Evolutionary conservation across 2,888 invertebrate genomes (phyloP).

Genomic region (Hypena proboscidalis): DNA sequence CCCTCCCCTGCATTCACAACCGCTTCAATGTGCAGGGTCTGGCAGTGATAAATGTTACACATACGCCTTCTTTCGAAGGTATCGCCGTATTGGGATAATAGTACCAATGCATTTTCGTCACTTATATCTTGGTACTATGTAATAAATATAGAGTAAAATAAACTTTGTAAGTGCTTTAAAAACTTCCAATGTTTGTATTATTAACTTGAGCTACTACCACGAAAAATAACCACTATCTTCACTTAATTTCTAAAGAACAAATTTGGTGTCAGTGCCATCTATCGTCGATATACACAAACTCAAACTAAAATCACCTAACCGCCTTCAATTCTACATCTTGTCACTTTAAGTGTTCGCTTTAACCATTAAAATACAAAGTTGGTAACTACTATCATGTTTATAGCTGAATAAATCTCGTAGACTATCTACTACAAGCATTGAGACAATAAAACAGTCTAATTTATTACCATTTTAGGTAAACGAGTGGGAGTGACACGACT

Average conservation of each 20-base stretch:
- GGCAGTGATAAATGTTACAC: conserved; percentile 16
- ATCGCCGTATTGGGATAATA: too few species aligned
- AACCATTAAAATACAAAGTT: conserved; percentile 31
- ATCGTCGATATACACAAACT: not conserved
- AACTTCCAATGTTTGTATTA: too few species aligned
- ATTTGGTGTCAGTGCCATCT: too few species aligned
- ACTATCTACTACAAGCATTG: conserved; percentile 24
- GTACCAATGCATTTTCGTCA: too few species aligned
- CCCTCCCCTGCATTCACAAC: conserved; percentile 13
- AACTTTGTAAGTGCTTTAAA: too few species aligned
- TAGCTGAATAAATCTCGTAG: conserved; percentile 25
- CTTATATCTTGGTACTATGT: too few species aligned
- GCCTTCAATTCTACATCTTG: conserved; percentile 1
- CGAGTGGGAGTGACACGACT: conserved; percentile 7
- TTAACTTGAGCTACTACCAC: too few species aligned
- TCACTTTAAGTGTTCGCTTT: conserved; percentile 10
- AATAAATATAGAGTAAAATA: too few species aligned
- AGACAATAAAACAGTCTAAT: conserved; percentile 27
- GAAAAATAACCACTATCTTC: too few species aligned
- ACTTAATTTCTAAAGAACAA: too few species aligned
- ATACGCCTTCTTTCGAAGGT: conserved; percentile 7
- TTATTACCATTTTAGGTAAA: conserved; percentile 25
- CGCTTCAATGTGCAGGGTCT: conserved; percentile 12
- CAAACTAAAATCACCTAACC: not conserved
- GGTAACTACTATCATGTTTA: conserved; percentile 30